Evolutionary conservation across 2,888 invertebrate genomes (phyloP), one percentile per base, ranked within the genome.

Genomic region (Chrysolina haemoptera): DNA sequence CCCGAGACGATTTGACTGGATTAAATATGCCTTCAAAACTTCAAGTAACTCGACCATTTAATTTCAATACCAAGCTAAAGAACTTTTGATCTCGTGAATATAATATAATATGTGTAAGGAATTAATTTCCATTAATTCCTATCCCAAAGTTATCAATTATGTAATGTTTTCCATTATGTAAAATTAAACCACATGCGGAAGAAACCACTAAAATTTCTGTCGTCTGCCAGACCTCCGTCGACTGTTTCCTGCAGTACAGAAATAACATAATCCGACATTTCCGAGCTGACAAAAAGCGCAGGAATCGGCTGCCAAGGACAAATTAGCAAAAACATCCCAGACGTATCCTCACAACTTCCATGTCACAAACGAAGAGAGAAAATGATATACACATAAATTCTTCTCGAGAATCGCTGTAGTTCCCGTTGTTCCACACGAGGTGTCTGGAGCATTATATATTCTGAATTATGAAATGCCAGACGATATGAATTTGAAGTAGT

Each of bases 231-330:
- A 55, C 55, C 11, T 55, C 20, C 22, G 5, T 18, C n/a, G 12
- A 55, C 20, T 22, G 55, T 55, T 55, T 55, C 55, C 55, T 55
- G 55, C 55, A 55, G 22, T 12, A 55, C 55, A 55, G 55, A 55
- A 53, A 55, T 55, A 22, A 55, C 22, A 55, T 55, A 55, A 55
- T 55, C 55, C 55, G 22, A 55, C 22, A 55, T 22, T 55, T 55
- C 14, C 22, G 10, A 55, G 55, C 10, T 18, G 18, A 22, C 55
- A 55, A 22, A 12, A 55, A 55, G 18, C 20, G 22, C 55, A 55
- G 55, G 55, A 22, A 55, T 55, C 55, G 55, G 18, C 55, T 18
- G 20, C 14, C 22, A 4, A n/a, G 18, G 16, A 55, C 20, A 18
- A 22, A 55, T 55, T 55, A 55, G 55, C 20, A 55, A 55, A 14